phyloP scores from a whole-genome alignment of 1,140 invertebrate genomes.

The Zelostemma sp. region DNA sequence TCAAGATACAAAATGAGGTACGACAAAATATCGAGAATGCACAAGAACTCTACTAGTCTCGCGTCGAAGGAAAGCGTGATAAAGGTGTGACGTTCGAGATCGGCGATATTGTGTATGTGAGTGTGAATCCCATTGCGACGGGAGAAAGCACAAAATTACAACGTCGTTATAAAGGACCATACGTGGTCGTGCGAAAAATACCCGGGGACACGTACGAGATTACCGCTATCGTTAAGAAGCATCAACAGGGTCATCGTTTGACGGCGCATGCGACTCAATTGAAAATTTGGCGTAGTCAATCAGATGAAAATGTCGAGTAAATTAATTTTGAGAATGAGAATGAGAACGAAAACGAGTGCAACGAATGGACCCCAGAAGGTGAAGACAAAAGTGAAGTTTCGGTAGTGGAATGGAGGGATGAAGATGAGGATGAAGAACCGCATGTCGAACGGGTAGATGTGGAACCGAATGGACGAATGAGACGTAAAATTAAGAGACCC shows the following conservation, averaged over 20 bases:
- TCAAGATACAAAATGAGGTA: conserved; percentile 10
- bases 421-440: too few species aligned
- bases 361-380: too few species aligned
- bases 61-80: neutral
- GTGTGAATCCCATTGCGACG: conserved; percentile 12
- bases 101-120: conserved; percentile 20
- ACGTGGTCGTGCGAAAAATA: conserved; percentile 7
- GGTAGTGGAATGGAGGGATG: too few species aligned
- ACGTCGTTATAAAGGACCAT: conserved; percentile 11
- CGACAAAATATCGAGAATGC: conserved; percentile 5
- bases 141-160: conserved; percentile 29
- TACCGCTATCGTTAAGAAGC: conserved; percentile 3
- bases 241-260: neutral
- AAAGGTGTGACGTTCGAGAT: conserved; percentile 5
- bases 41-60: conserved; percentile 4
- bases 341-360: too few species aligned
- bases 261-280: conserved; percentile 19
- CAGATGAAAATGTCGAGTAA: too few species aligned
- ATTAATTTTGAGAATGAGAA: too few species aligned
- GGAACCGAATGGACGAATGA: too few species aligned
- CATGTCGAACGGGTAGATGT: too few species aligned
- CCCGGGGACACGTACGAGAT: conserved; percentile 14
- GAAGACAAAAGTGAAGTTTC: too few species aligned
- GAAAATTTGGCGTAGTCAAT: conserved; percentile 23
- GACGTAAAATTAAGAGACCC: too few species aligned